Conservation (phyloP, 2,113 vertebrate species). For the Piprites chloris region DNA sequence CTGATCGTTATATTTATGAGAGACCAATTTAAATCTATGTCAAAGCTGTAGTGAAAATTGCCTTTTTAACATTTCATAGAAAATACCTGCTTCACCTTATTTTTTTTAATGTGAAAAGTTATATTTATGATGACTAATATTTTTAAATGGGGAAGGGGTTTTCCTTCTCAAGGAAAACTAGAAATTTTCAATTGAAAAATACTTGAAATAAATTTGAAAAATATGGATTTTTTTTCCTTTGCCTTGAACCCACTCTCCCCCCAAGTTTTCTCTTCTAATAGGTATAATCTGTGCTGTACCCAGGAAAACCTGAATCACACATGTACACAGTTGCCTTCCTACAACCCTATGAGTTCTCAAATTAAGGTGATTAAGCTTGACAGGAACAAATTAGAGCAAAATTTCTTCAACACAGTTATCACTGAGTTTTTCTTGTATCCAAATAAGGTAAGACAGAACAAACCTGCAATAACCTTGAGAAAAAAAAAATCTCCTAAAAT, state of each 20-base stretch:
- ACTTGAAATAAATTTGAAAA: neutral
- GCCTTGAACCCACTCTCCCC: neutral
- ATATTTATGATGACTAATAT: neutral
- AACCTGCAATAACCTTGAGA: neutral
- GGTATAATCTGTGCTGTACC: neutral
- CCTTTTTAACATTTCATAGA: neutral
- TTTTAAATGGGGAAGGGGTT: neutral
- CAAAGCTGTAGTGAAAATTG: neutral
- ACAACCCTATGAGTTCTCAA: neutral
- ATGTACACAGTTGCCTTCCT: neutral
- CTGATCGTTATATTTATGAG: neutral
- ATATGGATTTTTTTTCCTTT: neutral
- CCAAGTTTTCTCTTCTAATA: neutral
- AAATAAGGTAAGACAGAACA: neutral
- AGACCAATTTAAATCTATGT: neutral
- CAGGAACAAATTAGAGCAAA: neutral
- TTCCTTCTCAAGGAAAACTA: neutral
- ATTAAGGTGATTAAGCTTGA: neutral
- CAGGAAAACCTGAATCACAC: neutral
- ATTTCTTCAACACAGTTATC: neutral
- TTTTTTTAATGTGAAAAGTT: neutral
- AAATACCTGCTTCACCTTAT: neutral
- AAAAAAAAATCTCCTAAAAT: neutral
- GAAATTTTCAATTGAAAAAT: neutral
- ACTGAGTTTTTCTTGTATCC: neutral